A percentile compares a stretch with the other conserved stretches of the same genome.
Conservation (phyloP, 2,888 invertebrate genomes). For the Eurytoma adleriae region DNA sequence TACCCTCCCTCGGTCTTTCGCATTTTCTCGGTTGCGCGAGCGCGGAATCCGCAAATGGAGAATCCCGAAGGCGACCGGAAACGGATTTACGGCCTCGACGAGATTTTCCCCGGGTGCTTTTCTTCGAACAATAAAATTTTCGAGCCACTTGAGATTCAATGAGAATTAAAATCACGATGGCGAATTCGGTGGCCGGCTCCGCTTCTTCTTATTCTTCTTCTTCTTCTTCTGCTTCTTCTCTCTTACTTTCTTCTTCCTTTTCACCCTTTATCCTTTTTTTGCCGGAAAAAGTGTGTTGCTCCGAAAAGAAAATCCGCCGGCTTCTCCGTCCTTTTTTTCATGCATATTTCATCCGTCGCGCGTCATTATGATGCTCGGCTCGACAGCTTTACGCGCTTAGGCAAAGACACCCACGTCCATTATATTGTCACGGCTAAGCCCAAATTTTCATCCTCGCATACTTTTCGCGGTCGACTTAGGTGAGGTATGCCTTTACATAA, state of each 20-base stretch:
- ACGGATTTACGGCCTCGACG: slow-evolving; percentile 52
- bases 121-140: slow-evolving; percentile 51
- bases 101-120: slow-evolving; percentile 41
- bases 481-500: no score
- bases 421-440: no score
- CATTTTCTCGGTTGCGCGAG: background rate
- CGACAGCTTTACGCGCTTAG: background rate
- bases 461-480: no score
- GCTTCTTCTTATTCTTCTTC: background rate
- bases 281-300: no score
- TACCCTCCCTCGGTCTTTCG: no score
- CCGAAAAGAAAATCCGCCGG: slow-evolving; percentile 6
- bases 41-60: slow-evolving; percentile 50
- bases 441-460: no score
- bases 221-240: background rate
- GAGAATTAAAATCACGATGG: slow-evolving; percentile 42
- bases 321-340: slow-evolving; percentile 4
- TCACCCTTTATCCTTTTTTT: background rate
- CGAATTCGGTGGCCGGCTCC: background rate
- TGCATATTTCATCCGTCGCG: background rate
- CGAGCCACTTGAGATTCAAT: slow-evolving; percentile 46
- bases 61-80: slow-evolving; percentile 51
- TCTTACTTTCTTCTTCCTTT: background rate
- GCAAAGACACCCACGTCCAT: no score
- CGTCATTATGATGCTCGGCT: slow-evolving; percentile 2